Base-by-base conservation (phyloP, 37 sponge, comb jelly and placozoan genomes). In the Lycopodina hypogea region DNA sequence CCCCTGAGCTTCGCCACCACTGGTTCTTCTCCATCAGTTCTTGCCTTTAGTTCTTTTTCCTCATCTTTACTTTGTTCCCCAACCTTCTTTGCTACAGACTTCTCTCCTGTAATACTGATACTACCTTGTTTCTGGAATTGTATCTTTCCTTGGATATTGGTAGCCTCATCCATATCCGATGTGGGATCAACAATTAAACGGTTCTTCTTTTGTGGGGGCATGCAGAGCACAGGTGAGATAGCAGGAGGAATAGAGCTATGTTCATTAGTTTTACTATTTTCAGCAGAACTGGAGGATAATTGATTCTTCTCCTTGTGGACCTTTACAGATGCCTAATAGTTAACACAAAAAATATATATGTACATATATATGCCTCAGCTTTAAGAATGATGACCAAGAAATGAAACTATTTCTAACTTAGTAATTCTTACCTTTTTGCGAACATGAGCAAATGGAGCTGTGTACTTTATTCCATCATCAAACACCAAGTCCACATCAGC, bases 391-490 rank as follows among this genome's bases (percentile, higher is more conserved):
- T 45, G 48, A 45, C 48, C 48, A 12, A 12, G 48, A 45, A 45
- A 45, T 45, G 48, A 45, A 45, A 12, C n/a, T n/a, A n/a, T n/a
- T n/a, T n/a, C n/a, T n/a, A n/a, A n/a, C n/a, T n/a, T n/a, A n/a
- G n/a, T n/a, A n/a, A n/a, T 39, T 42, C 84, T 77, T 9, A 84
- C 84, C 57, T 71, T 40, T 40, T 71, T 84, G 30, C 84, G 56
- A 71, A 84, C 84, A 17, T 35, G 40, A 26, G 56, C n/a, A 12
- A 84, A 30, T 9, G 84, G 84, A 0, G 84, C 61, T 14, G 71
- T 84, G 78, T 84, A 77, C 38, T 77, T 32, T 45, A 84, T 78
- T 15, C 71, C 84, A 77, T 84, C 84, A 71, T 84, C 84, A 60
- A 84, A 84, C 48, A 70, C 45, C n/a, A 84, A 57, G 6, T 76